phyloP scores from a whole-genome alignment of 2,888 invertebrate genomes.

The Coelopa pilipes region DNA sequence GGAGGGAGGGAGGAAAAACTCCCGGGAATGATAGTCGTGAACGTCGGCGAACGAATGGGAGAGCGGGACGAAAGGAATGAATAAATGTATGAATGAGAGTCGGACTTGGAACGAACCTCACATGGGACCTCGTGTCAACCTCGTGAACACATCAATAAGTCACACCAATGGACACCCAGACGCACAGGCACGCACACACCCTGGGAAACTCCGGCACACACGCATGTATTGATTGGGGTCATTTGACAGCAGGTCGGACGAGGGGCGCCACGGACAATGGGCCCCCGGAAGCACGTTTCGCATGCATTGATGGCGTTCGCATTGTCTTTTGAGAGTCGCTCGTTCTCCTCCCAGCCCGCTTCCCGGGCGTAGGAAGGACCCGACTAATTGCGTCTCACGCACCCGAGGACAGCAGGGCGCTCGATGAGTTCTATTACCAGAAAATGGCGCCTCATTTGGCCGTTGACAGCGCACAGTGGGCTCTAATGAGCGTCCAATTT shows the following conservation, averaged over 20 bases:
- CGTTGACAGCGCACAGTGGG: slow-evolving; percentile 56
- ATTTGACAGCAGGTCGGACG: slow-evolving; percentile 48
- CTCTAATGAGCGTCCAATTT: slow-evolving; percentile 65
- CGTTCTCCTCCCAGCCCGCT: neutral
- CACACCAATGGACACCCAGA: slow-evolving; percentile 43
- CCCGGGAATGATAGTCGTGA: slow-evolving; percentile 37
- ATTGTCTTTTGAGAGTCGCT: slow-evolving; percentile 34
- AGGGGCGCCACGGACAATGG: neutral
- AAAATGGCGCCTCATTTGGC: slow-evolving; percentile 65
- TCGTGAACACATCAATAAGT: slow-evolving; percentile 50
- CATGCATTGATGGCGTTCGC: slow-evolving; percentile 35
- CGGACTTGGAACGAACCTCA: slow-evolving; percentile 45
- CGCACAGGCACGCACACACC: slow-evolving; percentile 23
- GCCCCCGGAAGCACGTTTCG: slow-evolving; percentile 33
- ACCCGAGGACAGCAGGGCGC: slow-evolving; percentile 39
- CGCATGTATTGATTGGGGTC: slow-evolving; percentile 62
- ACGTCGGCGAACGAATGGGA: slow-evolving; percentile 30
- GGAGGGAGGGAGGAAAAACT: too few relatives aligned
- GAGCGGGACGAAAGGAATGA: slow-evolving; percentile 33
- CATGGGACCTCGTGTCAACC: slow-evolving; percentile 59
- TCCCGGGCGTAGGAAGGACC: slow-evolving; percentile 32
- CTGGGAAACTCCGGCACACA: slow-evolving; percentile 43
- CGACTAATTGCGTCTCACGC: slow-evolving; percentile 44
- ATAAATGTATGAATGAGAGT: slow-evolving; percentile 19
- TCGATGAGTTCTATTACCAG: slow-evolving; percentile 64